Conservation (phyloP, 2,888 invertebrate species). For the Criorhina ranunculi region DNA sequence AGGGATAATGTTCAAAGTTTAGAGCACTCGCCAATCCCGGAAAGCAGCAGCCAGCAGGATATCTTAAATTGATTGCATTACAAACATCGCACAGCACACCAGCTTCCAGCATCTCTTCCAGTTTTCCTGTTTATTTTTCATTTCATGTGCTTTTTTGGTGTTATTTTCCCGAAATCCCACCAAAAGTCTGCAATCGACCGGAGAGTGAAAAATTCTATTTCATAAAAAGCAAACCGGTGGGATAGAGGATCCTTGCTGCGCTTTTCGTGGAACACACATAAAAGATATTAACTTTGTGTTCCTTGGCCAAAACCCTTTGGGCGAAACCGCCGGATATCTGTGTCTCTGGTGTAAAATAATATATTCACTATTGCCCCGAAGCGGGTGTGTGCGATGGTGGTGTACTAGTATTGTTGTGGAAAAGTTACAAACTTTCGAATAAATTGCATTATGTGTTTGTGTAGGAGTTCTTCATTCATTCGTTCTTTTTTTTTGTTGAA, state of each 20-base stretch:
- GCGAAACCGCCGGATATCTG: constrained; percentile 31
- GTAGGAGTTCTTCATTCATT: neutral
- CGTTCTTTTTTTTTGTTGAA: neutral
- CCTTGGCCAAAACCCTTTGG: constrained; percentile 31
- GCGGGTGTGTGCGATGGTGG: neutral
- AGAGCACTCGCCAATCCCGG: constrained; percentile 25
- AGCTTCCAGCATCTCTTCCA: neutral
- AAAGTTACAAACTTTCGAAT: constrained; percentile 45
- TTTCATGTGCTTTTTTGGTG: neutral
- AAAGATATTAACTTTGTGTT: constrained; percentile 51
- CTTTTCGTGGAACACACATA: constrained; percentile 34
- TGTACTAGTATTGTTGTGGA: constrained; percentile 4
- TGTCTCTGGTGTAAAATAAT: constrained; percentile 56
- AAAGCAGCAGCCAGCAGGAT: constrained; percentile 32
- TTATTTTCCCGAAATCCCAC: constrained; percentile 8
- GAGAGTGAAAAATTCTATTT: constrained; percentile 24
- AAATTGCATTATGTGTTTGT: constrained; percentile 29
- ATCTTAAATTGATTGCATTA: constrained; percentile 47
- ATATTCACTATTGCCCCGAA: constrained; percentile 17
- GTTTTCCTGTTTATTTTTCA: constrained; percentile 10
- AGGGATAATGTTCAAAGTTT: constrained; percentile 6
- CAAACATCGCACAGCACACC: constrained; percentile 6
- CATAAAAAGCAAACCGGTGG: constrained; percentile 9
- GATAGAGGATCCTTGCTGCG: constrained; percentile 16
- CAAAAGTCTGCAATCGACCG: neutral